Base-by-base conservation (phyloP, 1,140 invertebrate species). In the Zaprionus vittiger region DNA sequence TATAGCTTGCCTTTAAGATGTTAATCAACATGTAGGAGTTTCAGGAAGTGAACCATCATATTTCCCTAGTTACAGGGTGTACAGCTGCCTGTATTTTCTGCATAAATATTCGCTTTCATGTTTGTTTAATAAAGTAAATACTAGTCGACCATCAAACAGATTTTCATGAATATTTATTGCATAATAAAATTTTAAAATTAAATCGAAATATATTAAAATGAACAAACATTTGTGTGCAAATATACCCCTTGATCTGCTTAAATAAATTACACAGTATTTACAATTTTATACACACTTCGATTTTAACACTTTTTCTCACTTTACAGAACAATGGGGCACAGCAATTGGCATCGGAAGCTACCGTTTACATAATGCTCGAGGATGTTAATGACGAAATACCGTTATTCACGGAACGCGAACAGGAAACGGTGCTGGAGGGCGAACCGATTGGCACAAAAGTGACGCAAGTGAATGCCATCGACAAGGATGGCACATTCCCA, bases 321-420 rank as follows among this genome's bases (percentile, higher is more conserved):
- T 90, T 92, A 28, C 83, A 98, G 97, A 99, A 99, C 93, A 98
- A 99, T 93, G 98, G 98, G 69, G 97, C 97, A 54, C 98, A 98
- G 92, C 98, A 99, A 94, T 94, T 99, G 78, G 98, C 98, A 49
- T 98, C 97, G 34, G 98, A 99, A 94, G 97, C 97, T 5, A 98
- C 97, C 38, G 97, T 98, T 67, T 97, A 96, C 94, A 98, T 99
- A 86, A 96, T 97, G 94, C 94, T 99, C 54, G 97, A 98, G 93
- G 98, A 99, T 93, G 98, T 99, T 54, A 99, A 99, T 93, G 98
- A 99, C 93, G 98, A 99, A 94, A 99, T 99, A 92, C 98, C 98
- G 7, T 94, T 98, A 70, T 99, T 99, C 93, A 98, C 97, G 71
- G 97, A 98, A 94, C 94, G 97, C 85, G 97, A 99, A 93, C 97